Evolutionary conservation across 1,140 invertebrate species (phyloP), one percentile per base, ranked within the genome.

Genomic region (Elysia chlorotica): DNA sequence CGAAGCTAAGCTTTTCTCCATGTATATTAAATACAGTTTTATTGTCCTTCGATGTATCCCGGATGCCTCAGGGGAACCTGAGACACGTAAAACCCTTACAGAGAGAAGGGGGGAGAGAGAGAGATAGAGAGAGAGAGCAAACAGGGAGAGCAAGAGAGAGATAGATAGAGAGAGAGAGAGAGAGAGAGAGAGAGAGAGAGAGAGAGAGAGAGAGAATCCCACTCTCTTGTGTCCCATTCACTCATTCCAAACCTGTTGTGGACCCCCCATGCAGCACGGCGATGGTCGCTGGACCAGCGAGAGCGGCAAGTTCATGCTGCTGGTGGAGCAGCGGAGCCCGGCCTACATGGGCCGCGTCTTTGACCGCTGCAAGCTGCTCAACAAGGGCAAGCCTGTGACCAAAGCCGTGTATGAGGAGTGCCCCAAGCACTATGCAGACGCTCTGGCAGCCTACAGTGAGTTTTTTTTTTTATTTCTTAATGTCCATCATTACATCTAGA

Each of bases 341-440:
- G 19, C 2, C 2, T 38, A 71, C 38, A 71, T 71, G 59, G 5
- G 38, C 10, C 61, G 33, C 41, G 69, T 71, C 2, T 63, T 71
- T 21, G 30, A 62, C 1, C 19, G 33, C 21, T 71, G 63, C 59
- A 71, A 71, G 37, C 1, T 14, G 5, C 6, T 62, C 0, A 71
- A 71, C 69, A 71, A 63, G 28, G 69, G 69, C 35, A 71, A 71
- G 59, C 23, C 69, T 35, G 69, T 28, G 6, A 53, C 57, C 23
- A 63, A 71, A 30, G n/a, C 57, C 21, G 30, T 71, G 1, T 37
- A 71, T 25, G 69, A 71, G 6, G 69, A 71, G 21, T 71, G 69
- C 63, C 36, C 56, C 37, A 48, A 62, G n/a, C 4, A 21, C 31
- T 70, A 57, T 61, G 67, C 67, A 36, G 53, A 70, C 10, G 69